A percentile compares a stretch with the other conserved stretches of the same genome.
Evolutionary conservation across 2,797 vertebrate genomes (phyloP).

Genomic region (Kryptolebias ocellatus): DNA sequence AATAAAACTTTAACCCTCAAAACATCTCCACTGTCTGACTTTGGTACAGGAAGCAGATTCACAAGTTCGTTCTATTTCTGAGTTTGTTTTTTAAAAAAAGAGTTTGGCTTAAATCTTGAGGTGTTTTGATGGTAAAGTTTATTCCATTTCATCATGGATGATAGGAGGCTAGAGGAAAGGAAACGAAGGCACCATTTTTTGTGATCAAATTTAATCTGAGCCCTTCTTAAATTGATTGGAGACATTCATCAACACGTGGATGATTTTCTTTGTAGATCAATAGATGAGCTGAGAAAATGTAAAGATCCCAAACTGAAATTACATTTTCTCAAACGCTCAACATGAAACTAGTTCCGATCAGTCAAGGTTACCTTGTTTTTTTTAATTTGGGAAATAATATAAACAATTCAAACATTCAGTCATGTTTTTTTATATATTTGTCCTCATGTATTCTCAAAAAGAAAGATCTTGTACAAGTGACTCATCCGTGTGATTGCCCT

Average conservation of each 20-base stretch:
- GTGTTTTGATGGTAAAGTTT: conserved; percentile 49
- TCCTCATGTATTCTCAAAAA: conserved; percentile 28
- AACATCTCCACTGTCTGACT: conserved; percentile 13
- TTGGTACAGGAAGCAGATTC: conserved; percentile 33
- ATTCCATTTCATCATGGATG: conserved; percentile 20
- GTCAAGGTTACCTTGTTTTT: conserved; percentile 55
- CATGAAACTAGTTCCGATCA: conserved; percentile 59
- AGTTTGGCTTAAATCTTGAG: conserved; percentile 1
- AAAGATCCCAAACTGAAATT: conserved; percentile 49
- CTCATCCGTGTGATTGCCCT: conserved; percentile 59
- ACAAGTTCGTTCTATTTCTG: not conserved
- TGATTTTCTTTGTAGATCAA: conserved; percentile 17
- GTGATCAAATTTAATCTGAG: conserved; percentile 44
- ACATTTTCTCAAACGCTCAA: conserved; percentile 33
- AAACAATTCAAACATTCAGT: no score
- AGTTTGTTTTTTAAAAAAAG: not conserved
- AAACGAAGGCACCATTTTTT: conserved; percentile 32
- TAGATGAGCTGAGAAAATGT: not conserved
- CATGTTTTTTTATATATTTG: not conserved
- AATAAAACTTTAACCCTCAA: conserved; percentile 62
- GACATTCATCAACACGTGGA: conserved; percentile 53
- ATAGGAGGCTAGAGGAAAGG: conserved; percentile 17
- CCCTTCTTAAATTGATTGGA: conserved; percentile 41
- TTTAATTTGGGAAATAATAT: not conserved
- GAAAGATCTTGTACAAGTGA: conserved; percentile 42